Evolutionary conservation across 2,797 vertebrate genomes (phyloP), one percentile per base, ranked within the genome.

Genomic region (Monodelphis domestica): DNA sequence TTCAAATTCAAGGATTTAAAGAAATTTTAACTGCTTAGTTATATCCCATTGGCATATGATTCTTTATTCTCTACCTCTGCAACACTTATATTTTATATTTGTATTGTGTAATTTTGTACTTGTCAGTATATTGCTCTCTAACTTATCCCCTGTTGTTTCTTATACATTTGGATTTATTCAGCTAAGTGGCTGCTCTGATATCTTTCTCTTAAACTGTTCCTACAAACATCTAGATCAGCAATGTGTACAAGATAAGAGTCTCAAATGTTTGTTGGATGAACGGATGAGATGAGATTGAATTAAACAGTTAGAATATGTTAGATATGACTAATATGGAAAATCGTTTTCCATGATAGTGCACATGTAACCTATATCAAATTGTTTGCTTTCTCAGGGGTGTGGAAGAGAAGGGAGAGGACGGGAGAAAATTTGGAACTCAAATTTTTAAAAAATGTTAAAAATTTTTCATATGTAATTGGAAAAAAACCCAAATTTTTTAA

Each of bases 1-100:
- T 91, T n/a, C 95, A 95, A 90, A 50, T 15, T 29, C 12, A 55
- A 2, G 29, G 90, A 4, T 88, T 93, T 96, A 70, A 87, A 84
- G n/a, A 90, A 56, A 52, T 90, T 90, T 26, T 84, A 91, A 53
- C 91, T 88, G 90, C 91, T 90, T 91, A 54, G 84, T 33, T 57
- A 33, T 33, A 59, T 59, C 57, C 57, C 57, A 29, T 30, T 33
- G 57, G 30, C 29, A 59, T 59, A 33, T 59, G 29, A 30, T 11
- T 30, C 7, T 70, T 94, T 88, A 50, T 0, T 90, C 53, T 54
- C 17, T 91, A 50, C 91, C 53, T 30, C 33, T 45, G 84, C 52
- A 50, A 38, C 38, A 26, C 9, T 84, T n/a, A 30, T 33, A 7
- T 52, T 51, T 93, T 94, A 59, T 59, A 59, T 59, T 33, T 59